Conservation (phyloP, 2,113 vertebrate genomes). For the Ariopsis seemanni region DNA sequence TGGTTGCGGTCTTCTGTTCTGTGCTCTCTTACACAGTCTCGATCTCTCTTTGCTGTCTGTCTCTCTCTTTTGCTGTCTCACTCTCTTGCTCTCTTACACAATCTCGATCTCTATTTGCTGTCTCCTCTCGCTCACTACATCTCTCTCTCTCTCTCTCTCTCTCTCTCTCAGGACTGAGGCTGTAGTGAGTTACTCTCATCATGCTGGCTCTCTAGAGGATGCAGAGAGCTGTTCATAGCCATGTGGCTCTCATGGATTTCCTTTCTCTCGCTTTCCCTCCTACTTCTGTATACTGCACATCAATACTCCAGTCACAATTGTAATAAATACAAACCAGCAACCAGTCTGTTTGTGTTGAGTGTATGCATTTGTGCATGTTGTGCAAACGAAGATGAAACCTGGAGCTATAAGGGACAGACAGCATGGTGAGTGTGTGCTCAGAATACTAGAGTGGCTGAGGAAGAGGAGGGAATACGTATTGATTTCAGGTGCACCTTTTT, state of each 20-base stretch:
- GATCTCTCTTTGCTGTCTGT: neutral
- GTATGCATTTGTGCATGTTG: slow-evolving; percentile 33
- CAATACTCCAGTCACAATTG: slow-evolving; percentile 4
- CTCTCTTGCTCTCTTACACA: neutral
- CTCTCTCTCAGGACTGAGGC: slow-evolving; percentile 2
- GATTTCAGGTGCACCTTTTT: slow-evolving; percentile 69
- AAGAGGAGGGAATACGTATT: slow-evolving; percentile 68
- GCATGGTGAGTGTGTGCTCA: slow-evolving; percentile 40
- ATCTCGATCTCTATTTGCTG: neutral
- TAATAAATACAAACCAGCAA: slow-evolving; percentile 1
- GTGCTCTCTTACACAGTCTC: neutral
- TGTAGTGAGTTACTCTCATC: slow-evolving; percentile 5
- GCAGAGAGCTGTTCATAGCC: slow-evolving; percentile 18
- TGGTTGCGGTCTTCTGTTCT: slow-evolving; percentile 47
- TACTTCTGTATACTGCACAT: slow-evolving; percentile 13
- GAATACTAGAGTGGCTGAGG: slow-evolving; percentile 59
- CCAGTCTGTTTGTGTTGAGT: neutral
- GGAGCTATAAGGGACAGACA: slow-evolving; percentile 54
- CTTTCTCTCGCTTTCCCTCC: neutral
- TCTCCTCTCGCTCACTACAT: neutral
- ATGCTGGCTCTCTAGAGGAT: slow-evolving; percentile 15
- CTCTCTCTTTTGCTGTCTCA: neutral
- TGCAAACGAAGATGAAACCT: slow-evolving; percentile 48
- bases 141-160: neutral
- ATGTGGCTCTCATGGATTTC: slow-evolving; percentile 8